Evolutionary conservation across 1,140 invertebrate genomes (phyloP).

Genomic region (Grapholita molesta): DNA sequence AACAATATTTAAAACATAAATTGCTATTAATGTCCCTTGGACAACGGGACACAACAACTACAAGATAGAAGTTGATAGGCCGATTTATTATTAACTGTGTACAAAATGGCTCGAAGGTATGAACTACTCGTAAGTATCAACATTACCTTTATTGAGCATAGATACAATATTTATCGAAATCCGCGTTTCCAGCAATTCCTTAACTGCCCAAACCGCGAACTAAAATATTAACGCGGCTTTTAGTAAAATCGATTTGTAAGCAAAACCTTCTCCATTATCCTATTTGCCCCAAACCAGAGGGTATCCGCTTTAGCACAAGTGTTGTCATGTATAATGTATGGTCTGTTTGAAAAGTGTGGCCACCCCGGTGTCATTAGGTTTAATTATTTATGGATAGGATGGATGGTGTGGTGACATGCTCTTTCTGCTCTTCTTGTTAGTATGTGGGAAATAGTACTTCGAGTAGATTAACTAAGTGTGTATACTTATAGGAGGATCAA

Average conservation of each 20-base stretch:
- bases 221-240: not conserved
- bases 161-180: too few relatives aligned
- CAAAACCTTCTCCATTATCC: not conserved
- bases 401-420: not conserved
- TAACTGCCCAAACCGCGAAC: not conserved
- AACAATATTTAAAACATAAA: too few relatives aligned
- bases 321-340: not conserved
- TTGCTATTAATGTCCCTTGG: too few relatives aligned
- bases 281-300: not conserved
- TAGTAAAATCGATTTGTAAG: not conserved
- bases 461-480: not conserved
- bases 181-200: too few relatives aligned
- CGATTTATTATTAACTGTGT: too few relatives aligned
- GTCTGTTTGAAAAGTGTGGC: not conserved
- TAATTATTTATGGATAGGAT: not conserved
- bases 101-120: too few relatives aligned
- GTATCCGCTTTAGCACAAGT: not conserved
- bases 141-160: too few relatives aligned
- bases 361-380: not conserved
- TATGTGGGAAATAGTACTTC: not conserved
- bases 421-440: not conserved
- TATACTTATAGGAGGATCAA: too few relatives aligned
- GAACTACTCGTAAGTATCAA: too few relatives aligned
- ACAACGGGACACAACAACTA: too few relatives aligned
- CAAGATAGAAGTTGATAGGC: too few relatives aligned